phyloP scores from a whole-genome alignment of 1,140 invertebrate genomes.

The Meloidogyne hapla region DNA sequence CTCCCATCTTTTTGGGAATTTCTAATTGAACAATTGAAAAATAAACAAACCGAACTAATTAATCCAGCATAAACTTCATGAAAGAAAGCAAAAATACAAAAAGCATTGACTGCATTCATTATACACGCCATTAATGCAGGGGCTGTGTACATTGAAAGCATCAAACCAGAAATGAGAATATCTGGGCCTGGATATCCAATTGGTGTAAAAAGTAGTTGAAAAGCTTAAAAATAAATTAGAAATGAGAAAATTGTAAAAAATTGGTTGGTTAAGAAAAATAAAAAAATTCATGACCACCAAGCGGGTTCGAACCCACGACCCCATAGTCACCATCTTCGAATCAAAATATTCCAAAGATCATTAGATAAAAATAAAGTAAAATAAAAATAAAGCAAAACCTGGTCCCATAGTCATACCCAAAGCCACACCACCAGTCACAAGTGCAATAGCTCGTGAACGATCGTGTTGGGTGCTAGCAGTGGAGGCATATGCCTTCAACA shows the following conservation, averaged over 20 bases:
- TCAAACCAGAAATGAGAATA: neutral
- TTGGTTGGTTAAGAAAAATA: no score
- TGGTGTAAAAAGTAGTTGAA: constrained; percentile 42
- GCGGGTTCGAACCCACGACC: neutral
- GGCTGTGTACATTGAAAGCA: constrained; percentile 41
- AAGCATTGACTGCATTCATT: constrained; percentile 39
- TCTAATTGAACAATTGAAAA: no score
- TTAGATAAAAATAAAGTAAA: neutral
- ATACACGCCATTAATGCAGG: constrained; percentile 40
- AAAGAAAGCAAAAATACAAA: constrained; percentile 32
- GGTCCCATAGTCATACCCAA: constrained; percentile 38
- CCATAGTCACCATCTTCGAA: no score
- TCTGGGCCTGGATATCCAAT: constrained; percentile 31
- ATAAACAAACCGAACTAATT: neutral
- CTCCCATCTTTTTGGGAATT: no score
- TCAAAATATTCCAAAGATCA: no score
- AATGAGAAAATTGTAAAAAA: neutral
- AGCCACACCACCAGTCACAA: constrained; percentile 38
- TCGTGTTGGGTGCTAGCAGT: constrained; percentile 30
- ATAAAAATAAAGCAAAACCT: constrained; percentile 2
- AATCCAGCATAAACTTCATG: constrained; percentile 41
- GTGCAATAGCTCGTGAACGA: constrained; percentile 43
- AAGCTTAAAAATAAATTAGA: constrained; percentile 17
- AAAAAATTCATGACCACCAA: neutral
- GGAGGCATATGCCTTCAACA: constrained; percentile 46